phyloP scores from a whole-genome alignment of 2,113 vertebrate genomes.

The Callithrix jacchus region DNA sequence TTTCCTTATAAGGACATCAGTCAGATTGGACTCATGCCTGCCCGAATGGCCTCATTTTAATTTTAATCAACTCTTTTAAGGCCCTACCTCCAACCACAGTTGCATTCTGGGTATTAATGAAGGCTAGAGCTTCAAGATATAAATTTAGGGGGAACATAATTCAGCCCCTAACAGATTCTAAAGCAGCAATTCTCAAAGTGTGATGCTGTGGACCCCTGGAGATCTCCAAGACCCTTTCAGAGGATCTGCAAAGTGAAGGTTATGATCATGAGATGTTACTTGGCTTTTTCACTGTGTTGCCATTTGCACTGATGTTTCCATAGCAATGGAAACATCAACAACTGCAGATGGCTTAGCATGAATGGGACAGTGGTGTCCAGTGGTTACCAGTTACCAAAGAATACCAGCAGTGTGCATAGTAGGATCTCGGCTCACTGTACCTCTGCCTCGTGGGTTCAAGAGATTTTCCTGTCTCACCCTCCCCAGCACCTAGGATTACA shows the following conservation, averaged over 20 bases:
- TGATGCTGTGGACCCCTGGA: neutral
- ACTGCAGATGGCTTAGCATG: too few relatives aligned
- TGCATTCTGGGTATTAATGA: neutral
- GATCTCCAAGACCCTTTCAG: neutral
- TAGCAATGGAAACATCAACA: neutral
- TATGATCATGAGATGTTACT: too few relatives aligned
- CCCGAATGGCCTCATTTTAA: neutral
- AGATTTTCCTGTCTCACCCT: too few relatives aligned
- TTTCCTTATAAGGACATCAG: neutral
- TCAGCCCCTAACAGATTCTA: neutral
- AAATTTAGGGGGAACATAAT: neutral
- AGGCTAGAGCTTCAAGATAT: neutral
- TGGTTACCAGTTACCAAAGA: too few relatives aligned
- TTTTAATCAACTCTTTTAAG: neutral
- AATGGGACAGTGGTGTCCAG: too few relatives aligned
- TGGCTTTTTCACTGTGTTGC: neutral
- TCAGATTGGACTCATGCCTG: neutral
- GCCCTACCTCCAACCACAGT: neutral
- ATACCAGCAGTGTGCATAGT: too few relatives aligned
- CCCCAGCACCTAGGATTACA: too few relatives aligned
- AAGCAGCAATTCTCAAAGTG: neutral
- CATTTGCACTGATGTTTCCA: neutral
- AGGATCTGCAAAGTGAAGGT: neutral
- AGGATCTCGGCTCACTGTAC: too few relatives aligned
- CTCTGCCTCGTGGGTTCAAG: too few relatives aligned